Evolutionary conservation across 2,888 invertebrate species (phyloP).

Genomic region (Cerastis leucographa): DNA sequence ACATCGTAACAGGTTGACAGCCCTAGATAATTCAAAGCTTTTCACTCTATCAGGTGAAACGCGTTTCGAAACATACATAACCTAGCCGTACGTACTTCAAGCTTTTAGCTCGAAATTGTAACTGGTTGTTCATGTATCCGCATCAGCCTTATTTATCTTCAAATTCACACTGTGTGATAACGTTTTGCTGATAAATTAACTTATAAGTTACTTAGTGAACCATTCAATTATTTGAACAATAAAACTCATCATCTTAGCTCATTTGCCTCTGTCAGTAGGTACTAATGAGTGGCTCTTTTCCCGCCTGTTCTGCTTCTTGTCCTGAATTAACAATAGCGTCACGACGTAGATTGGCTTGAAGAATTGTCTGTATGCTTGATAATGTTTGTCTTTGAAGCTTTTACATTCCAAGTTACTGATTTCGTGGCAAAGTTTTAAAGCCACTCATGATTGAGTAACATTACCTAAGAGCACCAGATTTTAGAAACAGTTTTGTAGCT

Average conservation of each 20-base stretch:
- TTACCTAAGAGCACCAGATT: slow-evolving; percentile 2
- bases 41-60: slow-evolving; percentile 68
- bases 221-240: slow-evolving; percentile 1
- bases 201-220: neutral
- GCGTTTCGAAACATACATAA: slow-evolving; percentile 71
- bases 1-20: slow-evolving; percentile 47
- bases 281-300: neutral
- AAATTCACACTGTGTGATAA: slow-evolving; percentile 31
- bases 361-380: neutral
- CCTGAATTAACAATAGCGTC: neutral
- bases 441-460: neutral
- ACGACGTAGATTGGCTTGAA: neutral
- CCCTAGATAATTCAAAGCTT: slow-evolving; percentile 65
- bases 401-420: neutral
- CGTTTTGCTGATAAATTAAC: neutral
- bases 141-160: slow-evolving; percentile 29
- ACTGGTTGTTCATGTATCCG: slow-evolving; percentile 49
- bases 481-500: neutral
- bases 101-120: slow-evolving; percentile 41
- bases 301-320: neutral
- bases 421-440: neutral
- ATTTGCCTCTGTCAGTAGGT: neutral
- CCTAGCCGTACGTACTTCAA: slow-evolving; percentile 37
- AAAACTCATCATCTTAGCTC: neutral
- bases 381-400: neutral